Percentiles rank a stretch among this genome's conserved stretches.
These are phyloP conservation scores for Eurois occulta DNA, from an alignment of 2,888 invertebrate species.

Conservation along the genomic window DNA sequence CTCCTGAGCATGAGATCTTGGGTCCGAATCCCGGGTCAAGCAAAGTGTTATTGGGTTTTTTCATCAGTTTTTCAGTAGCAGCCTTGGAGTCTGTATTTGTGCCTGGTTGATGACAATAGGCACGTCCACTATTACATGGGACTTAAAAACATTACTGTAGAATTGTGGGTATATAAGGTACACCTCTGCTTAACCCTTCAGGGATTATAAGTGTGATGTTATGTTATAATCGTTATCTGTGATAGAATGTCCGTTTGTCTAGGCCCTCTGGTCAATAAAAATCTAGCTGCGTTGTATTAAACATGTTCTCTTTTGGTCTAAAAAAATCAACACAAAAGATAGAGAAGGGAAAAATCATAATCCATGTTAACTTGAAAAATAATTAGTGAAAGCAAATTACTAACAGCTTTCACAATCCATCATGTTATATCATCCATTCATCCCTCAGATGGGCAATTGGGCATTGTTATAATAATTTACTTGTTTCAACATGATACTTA, in stretches of 20 bases:
- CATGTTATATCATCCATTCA: slow-evolving; percentile 42
- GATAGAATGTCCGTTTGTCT: neutral
- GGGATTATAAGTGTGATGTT: no score
- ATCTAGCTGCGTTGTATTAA: neutral
- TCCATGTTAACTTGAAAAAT: slow-evolving; percentile 15
- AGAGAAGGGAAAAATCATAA: neutral
- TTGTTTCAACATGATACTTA: slow-evolving; percentile 8
- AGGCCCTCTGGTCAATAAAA: neutral
- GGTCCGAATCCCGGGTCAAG: no score
- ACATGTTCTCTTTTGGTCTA: neutral
- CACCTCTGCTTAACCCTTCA: no score
- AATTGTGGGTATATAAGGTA: no score
- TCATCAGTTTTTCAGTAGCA: no score
- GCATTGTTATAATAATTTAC: slow-evolving; percentile 26
- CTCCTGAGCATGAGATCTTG: no score
- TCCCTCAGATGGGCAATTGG: slow-evolving; percentile 34
- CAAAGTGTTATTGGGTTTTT: no score
- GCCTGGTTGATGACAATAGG: no score
- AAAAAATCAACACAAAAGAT: slow-evolving; percentile 1
- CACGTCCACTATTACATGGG: no score
- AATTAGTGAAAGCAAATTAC: slow-evolving; percentile 58
- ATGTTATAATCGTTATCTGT: no score
- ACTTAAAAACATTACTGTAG: no score
- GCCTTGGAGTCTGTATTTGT: no score
- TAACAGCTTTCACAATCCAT: slow-evolving; percentile 44